Evolutionary conservation across 1,140 invertebrate species (phyloP), one percentile per base, ranked within the genome.

Genomic region (Caenorhabditis latens): DNA sequence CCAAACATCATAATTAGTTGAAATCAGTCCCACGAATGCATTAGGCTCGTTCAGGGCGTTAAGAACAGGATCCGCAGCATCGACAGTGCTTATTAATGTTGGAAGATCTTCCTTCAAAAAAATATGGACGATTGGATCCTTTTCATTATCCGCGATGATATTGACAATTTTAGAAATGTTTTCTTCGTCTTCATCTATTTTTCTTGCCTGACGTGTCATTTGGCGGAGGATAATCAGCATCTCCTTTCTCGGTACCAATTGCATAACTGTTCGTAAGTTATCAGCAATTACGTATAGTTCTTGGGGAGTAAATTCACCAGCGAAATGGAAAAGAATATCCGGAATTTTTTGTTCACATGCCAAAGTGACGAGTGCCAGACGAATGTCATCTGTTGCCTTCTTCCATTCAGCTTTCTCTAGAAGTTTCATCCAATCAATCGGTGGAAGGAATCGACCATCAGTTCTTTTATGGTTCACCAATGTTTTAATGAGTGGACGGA

Each of bases 361-460:
- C 46, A 79, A 32, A 7, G 13, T 50, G 5, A 79, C 24, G n/a
- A 79, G 9, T 2, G 71, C 46, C 8, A 79, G n/a, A 3, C 71
- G 43, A 13, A 9, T 14, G 11, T n/a, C 71, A 6, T 8, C 8
- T 2, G 50, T 46, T 9, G 46, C 8, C 24, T 48, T 16, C 46
- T 21, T 50, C 71, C 71, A 79, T 24, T 79, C 71, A 11, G 71
- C 43, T 79, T 46, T 50, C 16, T 79, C 40, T 9, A 79, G 19
- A 2, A 24, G 5, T n/a, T 48, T 79, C 46, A 79, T n/a, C 71
- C 71, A 79, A 24, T 79, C 71, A 43, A 79, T 14, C 13, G 71
- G 71, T 19, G 71, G 71, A 32, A 79, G 46, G 71, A 79, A 79
- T 79, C 71, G 43, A 3, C 46, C 71, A 53, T 79, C 46, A 6